Base-by-base conservation (phyloP, 2,888 invertebrate genomes). In the Cataglyphis rosenhaueri region DNA sequence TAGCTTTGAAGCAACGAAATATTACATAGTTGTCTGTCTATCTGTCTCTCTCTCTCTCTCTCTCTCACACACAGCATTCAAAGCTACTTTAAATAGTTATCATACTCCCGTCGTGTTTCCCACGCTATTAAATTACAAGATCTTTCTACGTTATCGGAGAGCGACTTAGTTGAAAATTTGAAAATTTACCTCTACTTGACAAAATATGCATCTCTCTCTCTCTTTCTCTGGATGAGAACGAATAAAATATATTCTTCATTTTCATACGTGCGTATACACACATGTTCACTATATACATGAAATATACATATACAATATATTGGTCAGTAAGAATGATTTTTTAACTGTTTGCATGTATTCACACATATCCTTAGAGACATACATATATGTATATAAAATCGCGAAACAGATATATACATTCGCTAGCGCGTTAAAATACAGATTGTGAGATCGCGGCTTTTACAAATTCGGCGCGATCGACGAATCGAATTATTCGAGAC, bases 401-500 rank as follows among this genome's bases (percentile, higher is more conserved):
- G 44, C 15, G 29, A 4, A n/a, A 48, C 61, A 61, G 25, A 15
- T 38, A 18, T 12, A n/a, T 25, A 57, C 25, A 38, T 61, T n/a
- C 62, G 41, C 38, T 64, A 21, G 64, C 2, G 65, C 44, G 78
- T 79, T 73, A 59, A 79, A 79, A 73, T 59, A 59, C 74, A 71
- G 55, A 70, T 57, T 29, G 57, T 44, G 73, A 78, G 44, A 79
- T 52, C 35, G 8, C 65, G 59, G 21, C 15, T 71, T 71, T 71
- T 57, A 32, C 29, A 57, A 57, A 59, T 71, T 70, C 41, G 71
- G 41, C n/a, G 29, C 35, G 59, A 79, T 59, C 57, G 74, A 4
- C 68, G 38, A 79, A 71, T 79, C 59, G 59, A 71, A 79, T 79
- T 79, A 79, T 79, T 32, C 74, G 74, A 79, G 78, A 79, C 59